A percentile compares a stretch with the other conserved stretches of the same genome.
Conservation (phyloP, 1,140 invertebrate species). For the Spodoptera litura region DNA sequence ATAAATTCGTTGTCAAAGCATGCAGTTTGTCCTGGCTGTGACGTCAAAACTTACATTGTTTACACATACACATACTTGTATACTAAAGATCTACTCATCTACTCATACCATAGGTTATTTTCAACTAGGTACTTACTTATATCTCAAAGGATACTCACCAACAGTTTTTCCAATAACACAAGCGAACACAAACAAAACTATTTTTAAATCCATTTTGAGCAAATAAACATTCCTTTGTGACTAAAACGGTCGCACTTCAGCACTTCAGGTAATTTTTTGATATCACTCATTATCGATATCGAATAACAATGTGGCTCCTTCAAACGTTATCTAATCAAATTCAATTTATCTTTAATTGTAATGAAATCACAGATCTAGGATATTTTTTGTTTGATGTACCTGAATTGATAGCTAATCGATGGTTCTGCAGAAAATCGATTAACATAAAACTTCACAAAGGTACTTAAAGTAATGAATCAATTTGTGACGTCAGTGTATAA, state of each 20-base stretch:
- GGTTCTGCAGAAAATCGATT: background rate
- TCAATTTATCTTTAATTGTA: conserved; percentile 7
- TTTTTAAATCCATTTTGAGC: conserved; percentile 53
- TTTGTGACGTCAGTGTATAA: too few relatives aligned
- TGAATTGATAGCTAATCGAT: conserved; percentile 19
- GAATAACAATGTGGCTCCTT: background rate
- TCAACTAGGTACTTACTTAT: too few relatives aligned
- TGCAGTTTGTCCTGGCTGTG: too few relatives aligned
- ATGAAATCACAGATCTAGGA: conserved; percentile 22
- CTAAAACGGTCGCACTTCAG: conserved; percentile 32
- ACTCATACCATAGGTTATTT: too few relatives aligned
- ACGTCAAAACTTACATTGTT: too few relatives aligned
- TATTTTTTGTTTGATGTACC: conserved; percentile 27
- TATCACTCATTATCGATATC: conserved; percentile 42
- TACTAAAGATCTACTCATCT: too few relatives aligned
- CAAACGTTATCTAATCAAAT: conserved; percentile 5
- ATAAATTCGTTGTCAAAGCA: too few relatives aligned
- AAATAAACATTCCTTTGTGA: conserved; percentile 38
- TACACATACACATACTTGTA: too few relatives aligned
- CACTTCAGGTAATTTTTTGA: conserved; percentile 31
- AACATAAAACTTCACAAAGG: too few relatives aligned
- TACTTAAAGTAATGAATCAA: too few relatives aligned
- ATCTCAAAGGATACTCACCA: conserved; percentile 51
- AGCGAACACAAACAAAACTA: conserved; percentile 53
- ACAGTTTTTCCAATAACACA: conserved; percentile 46